Base-by-base conservation (phyloP, 1,140 invertebrate species). In the Nymphalis io region DNA sequence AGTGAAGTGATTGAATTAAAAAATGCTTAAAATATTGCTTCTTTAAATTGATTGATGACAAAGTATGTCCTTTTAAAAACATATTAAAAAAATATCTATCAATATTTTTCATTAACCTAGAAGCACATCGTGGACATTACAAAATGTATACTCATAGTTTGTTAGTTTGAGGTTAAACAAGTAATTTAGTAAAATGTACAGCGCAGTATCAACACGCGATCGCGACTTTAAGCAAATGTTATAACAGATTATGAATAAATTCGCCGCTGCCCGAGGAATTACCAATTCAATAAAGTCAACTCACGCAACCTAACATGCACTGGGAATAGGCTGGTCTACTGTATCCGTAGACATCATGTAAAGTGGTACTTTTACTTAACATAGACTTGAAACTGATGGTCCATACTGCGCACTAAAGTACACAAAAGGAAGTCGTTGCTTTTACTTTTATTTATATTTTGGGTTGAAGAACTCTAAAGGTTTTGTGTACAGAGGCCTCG, bases 161-260 rank as follows among this genome's bases (percentile, higher is more conserved):
- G 13, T 38, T 18, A 23, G 12, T 1, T 60, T 60, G 48, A 21
- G 33, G 58, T 46, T 68, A 61, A 53, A 15, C 15, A 61, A 68
- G 39, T 68, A 42, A 68, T 55, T 68, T 62, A 46, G 38, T 51
- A 53, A 60, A 68, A 68, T 23, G 18, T 27, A 53, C 65, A 42
- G 39, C 10, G 42, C 5, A 16, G 38, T 69, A 62, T 61, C 58
- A 51, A 57, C 67, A 69, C 67, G 67, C 67, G 67, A 69, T 69
- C 60, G 23, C 16, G 53, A 55, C 67, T 62, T 69, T 69, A 69
- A 55, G 67, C 60, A 69, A 69, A 69, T 69, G 59, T 23, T 69
- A 46, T 55, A 62, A 69, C 51, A 39, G 60, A 69, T 69, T 69
- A 69, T 62, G 62, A 64, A 57, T 63, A 58, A 69, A 48, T 62